Evolutionary conservation across 1,140 invertebrate species (phyloP), one percentile per base, ranked within the genome.

Genomic region (Rhagoletis pomonella): DNA sequence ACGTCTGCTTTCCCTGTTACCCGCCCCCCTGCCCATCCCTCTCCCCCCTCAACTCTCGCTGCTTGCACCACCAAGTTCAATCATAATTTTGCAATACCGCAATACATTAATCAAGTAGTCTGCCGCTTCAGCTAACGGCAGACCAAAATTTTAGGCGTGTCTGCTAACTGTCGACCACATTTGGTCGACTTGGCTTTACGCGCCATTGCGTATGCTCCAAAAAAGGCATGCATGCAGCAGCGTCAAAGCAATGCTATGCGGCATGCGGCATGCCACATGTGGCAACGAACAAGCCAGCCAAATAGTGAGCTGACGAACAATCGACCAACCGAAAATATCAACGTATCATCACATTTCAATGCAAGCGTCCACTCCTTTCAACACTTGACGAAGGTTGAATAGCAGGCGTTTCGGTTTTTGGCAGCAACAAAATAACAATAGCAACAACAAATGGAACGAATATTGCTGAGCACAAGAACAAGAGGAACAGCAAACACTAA

Each of bases 81-180:
- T 77, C 69, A 77, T 77, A 77, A 50, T 50, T 77, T 77, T 77
- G 44, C 69, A 77, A 77, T 47, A 77, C 69, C 69, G 44, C 69
- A 77, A 77, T 44, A 47, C 69, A 77, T 77, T 77, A 77, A 77
- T 77, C 69, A 77, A 77, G 44, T 29, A 17, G 69, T 9, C 65
- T 10, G 65, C 42, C 29, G 65, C 42, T 67, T 67, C 19, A 39
- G 29, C 65, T 19, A 19, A 67, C 65, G 39, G 29, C 29, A 29
- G 29, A 29, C 69, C 17, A 50, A 19, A 77, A 50, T 77, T 2
- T 77, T 9, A 77, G 69, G 69, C 69, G 69, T 77, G 69, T 77
- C 39, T 50, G 44, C 12, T 44, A 77, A 77, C 39, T 50, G 69
- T 47, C 69, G 42, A 42, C 42, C 69, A 77, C 69, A 77, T 77